Base-by-base conservation (phyloP, 2,113 vertebrate genomes). In the Pogonocichla stellata region DNA sequence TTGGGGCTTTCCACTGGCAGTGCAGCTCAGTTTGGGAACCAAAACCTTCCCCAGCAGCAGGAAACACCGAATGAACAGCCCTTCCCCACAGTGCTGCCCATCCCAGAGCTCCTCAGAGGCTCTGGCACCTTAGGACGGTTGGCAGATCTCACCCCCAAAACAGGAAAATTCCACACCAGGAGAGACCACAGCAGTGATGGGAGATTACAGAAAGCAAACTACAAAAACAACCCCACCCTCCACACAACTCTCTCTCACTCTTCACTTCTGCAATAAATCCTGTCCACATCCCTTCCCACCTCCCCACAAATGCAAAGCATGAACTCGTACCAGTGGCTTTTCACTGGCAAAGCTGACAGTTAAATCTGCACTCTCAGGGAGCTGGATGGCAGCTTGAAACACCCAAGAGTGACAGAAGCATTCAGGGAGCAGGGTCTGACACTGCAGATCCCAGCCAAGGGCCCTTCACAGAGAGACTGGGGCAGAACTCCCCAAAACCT, bases 391-490 rank as follows among this genome's bases (percentile, higher is more conserved):
- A 80, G 24, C 53, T 85, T 28, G 6, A 60, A 50, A 42, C 8
- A 42, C 3, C 40, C 75, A 56, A 0, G 7, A 64, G 43, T 0
- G 9, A 19, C 5, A 56, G 33, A 18, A 67, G 15, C 25, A 8
- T 2, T 6, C 26, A 33, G 47, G 0, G 36, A 90, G 73, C 47
- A 28, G 50, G 61, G 61, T 5, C 22, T 43, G 64, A 33, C 10
- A 31, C 1, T 0, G 85, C 69, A 80, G 24, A 51, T 6, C 36
- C 67, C 72, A 69, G 60, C 28, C 81, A 24, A 42, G 26, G 23
- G 36, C 19, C 29, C 54, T 42, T 38, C 45, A 12, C n/a, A 1
- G 45, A 0, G 18, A 38, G 36, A 42, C 1, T 5, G 26, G 1
- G 14, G 18, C n/a, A 51, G 5, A 86, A 24, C 23, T 12, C 56